Evolutionary conservation across 2,888 invertebrate genomes (phyloP).

Genomic region (Galerucella pusilla): DNA sequence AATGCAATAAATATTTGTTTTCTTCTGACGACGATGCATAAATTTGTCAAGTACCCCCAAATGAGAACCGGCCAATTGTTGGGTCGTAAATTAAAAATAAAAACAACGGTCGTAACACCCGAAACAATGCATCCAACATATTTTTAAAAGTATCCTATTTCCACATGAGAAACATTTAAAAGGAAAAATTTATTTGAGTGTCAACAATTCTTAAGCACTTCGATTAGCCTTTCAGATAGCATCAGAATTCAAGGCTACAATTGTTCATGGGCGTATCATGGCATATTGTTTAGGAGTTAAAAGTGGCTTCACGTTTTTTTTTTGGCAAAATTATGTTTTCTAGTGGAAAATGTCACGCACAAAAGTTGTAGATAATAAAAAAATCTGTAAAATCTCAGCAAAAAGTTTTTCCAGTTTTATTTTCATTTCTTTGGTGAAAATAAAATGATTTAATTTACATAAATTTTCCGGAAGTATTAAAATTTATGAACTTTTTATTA

Average conservation of each 20-base stretch:
- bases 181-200: constrained; percentile 23
- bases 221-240: constrained; percentile 29
- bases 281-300: too few relatives aligned
- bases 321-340: too few relatives aligned
- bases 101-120: constrained; percentile 1
- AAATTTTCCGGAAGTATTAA: too few relatives aligned
- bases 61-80: constrained; percentile 9
- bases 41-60: background rate
- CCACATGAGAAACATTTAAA: constrained; percentile 26
- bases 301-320: too few relatives aligned
- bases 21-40: background rate
- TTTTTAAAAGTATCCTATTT: constrained; percentile 24
- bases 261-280: background rate
- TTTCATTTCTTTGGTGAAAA: too few relatives aligned
- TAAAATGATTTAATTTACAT: too few relatives aligned
- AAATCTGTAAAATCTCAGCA: too few relatives aligned
- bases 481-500: too few relatives aligned
- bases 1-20: background rate
- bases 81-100: background rate
- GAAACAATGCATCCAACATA: background rate
- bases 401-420: too few relatives aligned
- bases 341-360: too few relatives aligned
- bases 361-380: too few relatives aligned
- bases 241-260: constrained; percentile 20
- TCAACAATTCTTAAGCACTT: constrained; percentile 29